Conservation (phyloP, 2,888 invertebrate species). For the Limnephilus marmoratus region DNA sequence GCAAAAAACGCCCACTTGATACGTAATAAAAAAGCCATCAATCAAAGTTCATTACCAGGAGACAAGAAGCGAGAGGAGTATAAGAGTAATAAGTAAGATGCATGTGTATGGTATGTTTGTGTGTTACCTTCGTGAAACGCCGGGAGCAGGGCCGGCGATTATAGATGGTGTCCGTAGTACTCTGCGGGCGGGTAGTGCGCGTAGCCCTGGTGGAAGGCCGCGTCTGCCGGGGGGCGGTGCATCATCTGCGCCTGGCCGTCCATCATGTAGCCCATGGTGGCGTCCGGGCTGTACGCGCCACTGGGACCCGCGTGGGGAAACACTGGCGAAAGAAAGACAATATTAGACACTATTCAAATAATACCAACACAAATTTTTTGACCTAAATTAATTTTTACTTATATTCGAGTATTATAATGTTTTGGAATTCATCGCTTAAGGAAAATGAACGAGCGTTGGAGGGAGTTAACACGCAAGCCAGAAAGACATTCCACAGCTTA, state of each 20-base stretch:
- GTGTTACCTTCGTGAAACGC: conserved; percentile 58
- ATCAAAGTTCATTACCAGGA: conserved; percentile 17
- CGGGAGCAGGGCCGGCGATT: conserved; percentile 71
- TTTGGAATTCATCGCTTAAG: no score
- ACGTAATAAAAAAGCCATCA: background rate
- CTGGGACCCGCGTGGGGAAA: conserved; percentile 97
- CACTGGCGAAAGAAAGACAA: conserved; percentile 78
- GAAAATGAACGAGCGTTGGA: no score
- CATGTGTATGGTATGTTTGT: background rate
- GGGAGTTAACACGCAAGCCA: no score
- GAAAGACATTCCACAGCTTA: background rate
- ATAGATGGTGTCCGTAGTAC: conserved; percentile 96
- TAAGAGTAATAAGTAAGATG: background rate
- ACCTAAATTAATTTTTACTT: no score
- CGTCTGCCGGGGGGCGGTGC: conserved; percentile 95
- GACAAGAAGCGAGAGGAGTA: conserved; percentile 15
- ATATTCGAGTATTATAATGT: no score
- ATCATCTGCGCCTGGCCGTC: conserved; percentile 97
- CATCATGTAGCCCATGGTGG: conserved; percentile 98
- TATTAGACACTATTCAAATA: background rate
- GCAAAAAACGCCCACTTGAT: background rate
- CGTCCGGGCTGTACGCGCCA: conserved; percentile 97
- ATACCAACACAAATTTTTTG: no score
- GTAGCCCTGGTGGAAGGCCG: conserved; percentile 96
- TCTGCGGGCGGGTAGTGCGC: conserved; percentile 92